phyloP scores from a whole-genome alignment of 1,140 invertebrate genomes.

The Drosophila athabasca region DNA sequence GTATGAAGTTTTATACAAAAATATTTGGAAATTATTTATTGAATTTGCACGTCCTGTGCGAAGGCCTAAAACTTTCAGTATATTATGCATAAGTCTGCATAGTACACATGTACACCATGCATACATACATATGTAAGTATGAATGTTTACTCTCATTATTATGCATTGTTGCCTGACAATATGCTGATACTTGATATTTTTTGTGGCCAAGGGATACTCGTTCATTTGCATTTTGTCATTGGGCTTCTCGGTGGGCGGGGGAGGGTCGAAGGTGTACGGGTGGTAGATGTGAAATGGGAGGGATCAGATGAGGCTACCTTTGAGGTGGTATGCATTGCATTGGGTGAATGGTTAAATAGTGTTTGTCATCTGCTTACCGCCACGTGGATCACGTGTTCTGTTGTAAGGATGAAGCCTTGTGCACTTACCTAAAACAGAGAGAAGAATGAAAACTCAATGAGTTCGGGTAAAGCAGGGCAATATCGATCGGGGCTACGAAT shows the following conservation, averaged over 20 bases:
- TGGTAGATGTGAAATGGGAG: no score
- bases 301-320: background rate
- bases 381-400: constrained; percentile 65
- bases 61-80: constrained; percentile 11
- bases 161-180: constrained; percentile 61
- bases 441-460: constrained; percentile 17
- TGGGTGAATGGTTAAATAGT: constrained; percentile 15
- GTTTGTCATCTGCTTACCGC: constrained; percentile 66
- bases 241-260: background rate
- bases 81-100: constrained; percentile 29
- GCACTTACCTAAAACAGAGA: constrained; percentile 64
- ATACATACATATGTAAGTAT: no score
- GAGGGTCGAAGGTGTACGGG: background rate
- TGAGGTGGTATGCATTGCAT: background rate
- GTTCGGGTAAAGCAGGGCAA: background rate
- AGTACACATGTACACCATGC: no score
- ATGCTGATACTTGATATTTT: constrained; percentile 23
- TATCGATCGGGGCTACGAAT: background rate
- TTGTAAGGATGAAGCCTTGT: constrained; percentile 61
- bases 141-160: constrained; percentile 42
- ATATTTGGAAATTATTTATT: no score
- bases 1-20: no score
- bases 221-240: constrained; percentile 29
- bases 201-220: constrained; percentile 14
- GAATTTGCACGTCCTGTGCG: no score